Evolutionary conservation across 1,140 invertebrate species (phyloP).

Genomic region (Pararge aegeria): DNA sequence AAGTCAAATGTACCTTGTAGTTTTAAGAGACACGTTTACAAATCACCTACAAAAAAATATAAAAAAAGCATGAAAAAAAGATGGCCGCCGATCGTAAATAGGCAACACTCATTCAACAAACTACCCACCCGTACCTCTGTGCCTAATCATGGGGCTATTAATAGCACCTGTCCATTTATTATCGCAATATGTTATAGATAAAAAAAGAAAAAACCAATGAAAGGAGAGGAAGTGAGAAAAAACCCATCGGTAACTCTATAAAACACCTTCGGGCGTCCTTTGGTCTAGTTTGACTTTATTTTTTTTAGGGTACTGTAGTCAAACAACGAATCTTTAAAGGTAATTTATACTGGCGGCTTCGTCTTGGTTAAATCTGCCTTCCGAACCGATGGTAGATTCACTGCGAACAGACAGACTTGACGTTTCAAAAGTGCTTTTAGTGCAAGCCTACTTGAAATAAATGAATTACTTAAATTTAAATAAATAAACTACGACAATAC

Average conservation of each 20-base stretch:
- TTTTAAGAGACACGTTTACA: no score
- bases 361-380: no score
- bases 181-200: constrained; percentile 48
- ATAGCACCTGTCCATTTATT: constrained; percentile 62
- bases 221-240: constrained; percentile 62
- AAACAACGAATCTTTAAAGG: no score
- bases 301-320: constrained; percentile 32
- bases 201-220: constrained; percentile 35
- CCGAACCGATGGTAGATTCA: no score
- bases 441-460: no score
- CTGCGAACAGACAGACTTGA: no score
- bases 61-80: constrained; percentile 31
- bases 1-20: no score
- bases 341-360: no score
- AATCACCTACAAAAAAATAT: not conserved
- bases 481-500: no score
- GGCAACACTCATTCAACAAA: constrained; percentile 37
- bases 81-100: constrained; percentile 40
- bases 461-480: no score
- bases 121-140: constrained; percentile 39
- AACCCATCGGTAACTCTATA: constrained; percentile 47
- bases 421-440: no score
- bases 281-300: constrained; percentile 36
- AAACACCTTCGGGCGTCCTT: constrained; percentile 45
- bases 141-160: constrained; percentile 54